Base-by-base conservation (phyloP, 2,113 vertebrate genomes). In the Sebastes schlegelii region DNA sequence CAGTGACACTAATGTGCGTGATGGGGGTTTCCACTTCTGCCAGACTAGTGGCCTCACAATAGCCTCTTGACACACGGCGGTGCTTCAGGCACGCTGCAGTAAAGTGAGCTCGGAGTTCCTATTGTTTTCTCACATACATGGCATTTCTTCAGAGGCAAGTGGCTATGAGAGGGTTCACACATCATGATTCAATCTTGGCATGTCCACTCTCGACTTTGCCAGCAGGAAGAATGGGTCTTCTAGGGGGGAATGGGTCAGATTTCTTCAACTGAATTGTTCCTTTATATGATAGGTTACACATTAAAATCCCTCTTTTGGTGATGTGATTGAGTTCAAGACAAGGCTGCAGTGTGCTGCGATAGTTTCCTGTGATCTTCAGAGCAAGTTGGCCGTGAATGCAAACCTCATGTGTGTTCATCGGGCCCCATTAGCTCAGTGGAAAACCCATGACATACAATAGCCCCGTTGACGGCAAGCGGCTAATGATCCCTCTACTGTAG, bases 401-500 rank as follows among this genome's bases (percentile, higher is more conserved):
- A 83, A 80, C 68, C 54, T 75, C 49, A 71, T 61, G 45, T 65
- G 70, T 7, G 54, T 61, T 58, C n/a, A 23, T 21, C 7, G 14
- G 40, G 42, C n/a, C 76, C 46, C 55, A 49, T 76, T 72, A 77
- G 71, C 46, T 55, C 67, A 65, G 16, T 76, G 84, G 83, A 90
- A 91, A 89, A 75, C 49, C 46, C 79, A 34, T 55, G 80, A 81
- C 60, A 79, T 77, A 46, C 77, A 77, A 88, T 81, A 84, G 80
- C 26, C 17, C 57, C 8, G 54, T 78, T 51, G 11, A 79, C 67
- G 85, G 89, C 81, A 77, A 66, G 65, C 16, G 4, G 55, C 58
- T 86, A 89, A 92, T 84, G 87, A 87, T 84, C 77, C 55, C 17
- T 80, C 13, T 77, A 34, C 34, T 34, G 34, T 34, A 83, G 89